Conservation (phyloP, 2,888 invertebrate species). For the Neoscelio sp. region DNA sequence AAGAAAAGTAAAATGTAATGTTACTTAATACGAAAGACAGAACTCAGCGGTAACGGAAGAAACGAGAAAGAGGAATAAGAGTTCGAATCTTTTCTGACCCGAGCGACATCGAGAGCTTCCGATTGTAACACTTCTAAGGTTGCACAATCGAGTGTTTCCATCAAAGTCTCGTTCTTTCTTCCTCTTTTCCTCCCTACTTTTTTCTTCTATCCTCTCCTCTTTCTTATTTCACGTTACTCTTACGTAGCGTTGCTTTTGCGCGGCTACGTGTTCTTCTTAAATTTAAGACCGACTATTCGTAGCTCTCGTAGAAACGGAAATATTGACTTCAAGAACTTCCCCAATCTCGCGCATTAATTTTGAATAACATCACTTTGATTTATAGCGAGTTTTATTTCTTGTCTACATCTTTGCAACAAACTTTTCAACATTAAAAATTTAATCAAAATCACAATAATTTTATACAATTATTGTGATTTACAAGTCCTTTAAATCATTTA, state of each 20-base stretch:
- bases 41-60: constrained; percentile 32
- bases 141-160: constrained; percentile 79
- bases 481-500: too few relatives aligned
- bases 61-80: constrained; percentile 55
- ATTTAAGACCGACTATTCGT: constrained; percentile 49
- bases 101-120: constrained; percentile 78
- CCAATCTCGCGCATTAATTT: constrained; percentile 40
- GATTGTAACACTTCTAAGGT: constrained; percentile 77
- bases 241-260: constrained; percentile 24
- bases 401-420: too few relatives aligned
- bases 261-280: constrained; percentile 41
- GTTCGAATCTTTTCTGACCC: constrained; percentile 59
- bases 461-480: too few relatives aligned
- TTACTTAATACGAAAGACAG: constrained; percentile 51
- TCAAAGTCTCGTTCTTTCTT: constrained; percentile 75
- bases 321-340: constrained; percentile 60
- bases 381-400: not conserved
- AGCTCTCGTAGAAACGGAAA: constrained; percentile 57
- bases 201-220: constrained; percentile 21
- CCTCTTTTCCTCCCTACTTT: constrained; percentile 48
- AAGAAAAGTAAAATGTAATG: constrained; percentile 47
- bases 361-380: not conserved
- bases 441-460: too few relatives aligned
- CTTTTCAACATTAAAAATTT: too few relatives aligned
- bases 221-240: constrained; percentile 31